Percentiles rank a stretch among this genome's conserved stretches.
Evolutionary conservation across 2,888 invertebrate species (phyloP).

Genomic region (Stenodera caucasica): DNA sequence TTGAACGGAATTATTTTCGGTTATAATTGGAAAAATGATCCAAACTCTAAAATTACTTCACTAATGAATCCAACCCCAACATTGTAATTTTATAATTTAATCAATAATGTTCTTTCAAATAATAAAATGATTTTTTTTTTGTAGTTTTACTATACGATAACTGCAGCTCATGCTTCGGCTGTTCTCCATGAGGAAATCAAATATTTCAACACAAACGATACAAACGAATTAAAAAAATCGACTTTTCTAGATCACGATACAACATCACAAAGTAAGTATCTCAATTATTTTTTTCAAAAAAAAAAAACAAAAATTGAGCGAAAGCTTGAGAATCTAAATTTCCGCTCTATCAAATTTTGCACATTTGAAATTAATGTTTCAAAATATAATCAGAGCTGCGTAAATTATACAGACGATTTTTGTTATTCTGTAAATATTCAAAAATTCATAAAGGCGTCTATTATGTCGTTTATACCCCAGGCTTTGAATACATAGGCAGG

Average conservation of each 20-base stretch:
- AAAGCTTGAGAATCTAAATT: neutral
- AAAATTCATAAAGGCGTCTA: too few species aligned
- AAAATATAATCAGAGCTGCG: too few species aligned
- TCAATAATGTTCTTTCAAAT: neutral
- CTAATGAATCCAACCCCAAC: neutral
- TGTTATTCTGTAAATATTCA: too few species aligned
- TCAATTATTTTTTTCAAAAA: neutral
- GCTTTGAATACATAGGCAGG: too few species aligned
- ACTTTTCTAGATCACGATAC: constrained; percentile 56
- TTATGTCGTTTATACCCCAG: too few species aligned
- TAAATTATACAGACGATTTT: too few species aligned
- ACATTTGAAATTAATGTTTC: too few species aligned
- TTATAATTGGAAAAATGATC: constrained; percentile 1
- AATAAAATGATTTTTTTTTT: constrained; percentile 42
- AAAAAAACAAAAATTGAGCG: too few species aligned
- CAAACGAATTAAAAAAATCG: constrained; percentile 28
- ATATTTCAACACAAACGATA: constrained; percentile 58
- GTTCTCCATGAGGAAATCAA: constrained; percentile 69
- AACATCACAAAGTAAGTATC: constrained; percentile 55
- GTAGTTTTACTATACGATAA: constrained; percentile 71
- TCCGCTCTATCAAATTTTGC: too few species aligned
- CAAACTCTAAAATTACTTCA: neutral
- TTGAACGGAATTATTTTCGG: neutral
- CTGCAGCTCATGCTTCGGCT: constrained; percentile 65
- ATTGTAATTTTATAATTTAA: constrained; percentile 2